Evolutionary conservation across 2,113 vertebrate species (phyloP).

Genomic region (Pampusana beccarii): DNA sequence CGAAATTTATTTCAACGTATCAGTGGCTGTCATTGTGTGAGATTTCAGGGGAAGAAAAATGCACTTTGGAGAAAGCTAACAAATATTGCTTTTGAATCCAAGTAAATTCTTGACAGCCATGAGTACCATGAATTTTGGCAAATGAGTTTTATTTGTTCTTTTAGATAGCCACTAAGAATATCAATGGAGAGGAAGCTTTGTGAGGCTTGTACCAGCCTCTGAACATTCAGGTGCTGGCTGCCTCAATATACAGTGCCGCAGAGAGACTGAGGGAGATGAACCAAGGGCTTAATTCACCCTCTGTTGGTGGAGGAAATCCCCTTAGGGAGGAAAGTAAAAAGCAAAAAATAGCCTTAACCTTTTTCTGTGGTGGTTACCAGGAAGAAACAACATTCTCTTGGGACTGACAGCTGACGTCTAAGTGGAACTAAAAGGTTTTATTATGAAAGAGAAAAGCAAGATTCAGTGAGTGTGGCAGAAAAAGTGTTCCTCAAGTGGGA

Average conservation of each 20-base stretch:
- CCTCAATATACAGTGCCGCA: not conserved
- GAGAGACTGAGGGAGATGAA: not conserved
- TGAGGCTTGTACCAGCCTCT: not conserved
- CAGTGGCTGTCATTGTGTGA: not conserved
- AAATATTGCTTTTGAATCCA: not conserved
- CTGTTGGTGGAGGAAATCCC: not conserved
- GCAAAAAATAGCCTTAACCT: not conserved
- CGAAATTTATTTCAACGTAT: not conserved
- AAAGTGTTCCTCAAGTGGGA: not conserved
- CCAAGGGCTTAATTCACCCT: not conserved
- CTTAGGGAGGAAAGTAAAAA: not conserved
- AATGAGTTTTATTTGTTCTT: not conserved
- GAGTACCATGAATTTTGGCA: not conserved
- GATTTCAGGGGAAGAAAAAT: not conserved
- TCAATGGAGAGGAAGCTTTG: not conserved
- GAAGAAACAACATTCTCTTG: not conserved
- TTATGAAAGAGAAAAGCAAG: not conserved
- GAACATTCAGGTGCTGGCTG: not conserved
- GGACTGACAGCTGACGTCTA: not conserved
- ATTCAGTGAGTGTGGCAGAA: not conserved
- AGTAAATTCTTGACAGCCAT: not conserved
- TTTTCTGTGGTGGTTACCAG: not conserved
- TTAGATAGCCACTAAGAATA: not conserved
- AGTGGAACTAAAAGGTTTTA: not conserved
- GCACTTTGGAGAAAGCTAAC: not conserved